phyloP scores from a whole-genome alignment of 2,113 vertebrate species.

The Chrysemys picta region DNA sequence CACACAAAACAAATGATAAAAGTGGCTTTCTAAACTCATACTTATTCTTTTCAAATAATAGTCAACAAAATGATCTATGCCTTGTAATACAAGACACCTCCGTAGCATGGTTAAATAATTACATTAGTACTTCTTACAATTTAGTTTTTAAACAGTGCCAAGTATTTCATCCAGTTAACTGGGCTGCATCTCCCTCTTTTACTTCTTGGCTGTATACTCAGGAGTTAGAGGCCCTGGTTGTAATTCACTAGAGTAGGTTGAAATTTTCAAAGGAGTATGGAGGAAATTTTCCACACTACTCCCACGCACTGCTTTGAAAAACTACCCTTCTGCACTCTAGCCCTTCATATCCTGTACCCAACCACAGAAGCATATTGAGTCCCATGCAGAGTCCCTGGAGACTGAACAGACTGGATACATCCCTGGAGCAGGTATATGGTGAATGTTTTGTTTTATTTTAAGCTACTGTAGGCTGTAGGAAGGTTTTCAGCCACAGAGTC shows the following conservation, averaged over 20 bases:
- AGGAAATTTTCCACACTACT: slow-evolving; percentile 53
- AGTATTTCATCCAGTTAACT: not conserved
- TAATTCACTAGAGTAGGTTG: slow-evolving; percentile 37
- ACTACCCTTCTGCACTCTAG: slow-evolving; percentile 52
- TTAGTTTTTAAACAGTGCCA: not conserved
- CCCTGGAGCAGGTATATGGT: slow-evolving; percentile 38
- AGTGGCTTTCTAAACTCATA: slow-evolving; percentile 1
- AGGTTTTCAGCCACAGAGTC: slow-evolving; percentile 18
- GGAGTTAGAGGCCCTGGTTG: slow-evolving; percentile 24
- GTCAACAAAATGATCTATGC: slow-evolving; percentile 25
- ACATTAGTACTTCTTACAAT: not conserved
- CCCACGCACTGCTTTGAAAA: slow-evolving; percentile 48
- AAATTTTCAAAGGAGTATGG: slow-evolving; percentile 45
- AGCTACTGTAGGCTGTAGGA: not conserved
- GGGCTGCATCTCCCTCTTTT: slow-evolving; percentile 2
- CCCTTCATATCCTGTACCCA: slow-evolving; percentile 60
- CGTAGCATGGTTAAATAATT: not conserved
- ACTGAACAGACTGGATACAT: slow-evolving; percentile 36
- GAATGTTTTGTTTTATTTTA: slow-evolving; percentile 56
- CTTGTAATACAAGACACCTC: not conserved
- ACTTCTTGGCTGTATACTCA: not conserved
- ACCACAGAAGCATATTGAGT: slow-evolving; percentile 38
- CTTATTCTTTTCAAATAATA: slow-evolving; percentile 23
- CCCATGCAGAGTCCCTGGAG: slow-evolving; percentile 32
- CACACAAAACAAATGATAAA: slow-evolving; percentile 42